Conservation (phyloP, 2,797 vertebrate genomes). For the Pachyuromys duprasi region DNA sequence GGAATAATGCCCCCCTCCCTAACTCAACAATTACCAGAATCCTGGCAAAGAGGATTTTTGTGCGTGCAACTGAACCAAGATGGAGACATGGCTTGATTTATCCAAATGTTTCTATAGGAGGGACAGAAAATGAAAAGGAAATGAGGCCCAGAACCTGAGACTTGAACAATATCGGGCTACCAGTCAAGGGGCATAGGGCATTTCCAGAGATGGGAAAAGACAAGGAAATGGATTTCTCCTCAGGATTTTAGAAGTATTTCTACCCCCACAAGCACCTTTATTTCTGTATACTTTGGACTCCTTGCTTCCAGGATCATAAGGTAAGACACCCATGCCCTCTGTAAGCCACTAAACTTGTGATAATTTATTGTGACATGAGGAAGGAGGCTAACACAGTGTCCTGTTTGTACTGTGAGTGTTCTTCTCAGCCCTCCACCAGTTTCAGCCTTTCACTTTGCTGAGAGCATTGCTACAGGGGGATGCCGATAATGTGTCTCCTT, state of each 20-base stretch:
- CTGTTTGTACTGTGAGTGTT: neutral
- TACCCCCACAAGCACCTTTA: neutral
- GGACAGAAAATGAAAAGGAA: neutral
- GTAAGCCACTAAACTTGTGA: neutral
- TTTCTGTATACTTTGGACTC: neutral
- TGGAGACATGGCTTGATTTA: neutral
- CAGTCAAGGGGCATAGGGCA: neutral
- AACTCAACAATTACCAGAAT: neutral
- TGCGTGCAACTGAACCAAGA: neutral
- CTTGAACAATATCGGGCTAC: neutral
- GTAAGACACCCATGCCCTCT: neutral
- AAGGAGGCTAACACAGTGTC: neutral
- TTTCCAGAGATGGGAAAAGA: constrained; percentile 1
- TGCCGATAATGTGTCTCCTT: neutral
- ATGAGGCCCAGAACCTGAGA: neutral
- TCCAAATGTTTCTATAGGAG: neutral
- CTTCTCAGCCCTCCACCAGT: neutral
- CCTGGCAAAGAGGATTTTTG: neutral
- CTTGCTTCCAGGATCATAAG: neutral
- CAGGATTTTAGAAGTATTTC: neutral
- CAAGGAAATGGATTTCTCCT: neutral
- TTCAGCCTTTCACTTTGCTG: neutral
- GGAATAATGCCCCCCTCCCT: neutral
- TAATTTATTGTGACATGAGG: neutral
- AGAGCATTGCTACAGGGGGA: neutral